These are phyloP conservation scores for Serinus canaria DNA, from an alignment of 2,113 vertebrate species.

Conservation along the genomic window DNA sequence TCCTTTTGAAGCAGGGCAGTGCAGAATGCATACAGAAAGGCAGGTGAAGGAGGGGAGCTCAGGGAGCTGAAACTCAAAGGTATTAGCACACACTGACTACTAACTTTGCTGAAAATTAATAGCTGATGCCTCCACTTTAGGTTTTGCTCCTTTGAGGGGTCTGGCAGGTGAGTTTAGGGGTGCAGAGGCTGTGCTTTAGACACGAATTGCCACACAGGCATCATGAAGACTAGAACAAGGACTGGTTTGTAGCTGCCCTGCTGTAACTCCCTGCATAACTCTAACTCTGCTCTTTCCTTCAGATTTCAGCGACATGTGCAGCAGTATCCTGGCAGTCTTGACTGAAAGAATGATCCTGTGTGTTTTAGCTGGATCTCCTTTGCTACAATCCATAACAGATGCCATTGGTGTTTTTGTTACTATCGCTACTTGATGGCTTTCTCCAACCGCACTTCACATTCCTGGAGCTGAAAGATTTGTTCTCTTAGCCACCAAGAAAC, in stretches of 20 bases:
- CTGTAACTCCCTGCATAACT: not conserved
- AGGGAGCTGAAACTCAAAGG: not conserved
- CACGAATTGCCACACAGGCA: not conserved
- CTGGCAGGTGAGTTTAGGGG: not conserved
- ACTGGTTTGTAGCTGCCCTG: not conserved
- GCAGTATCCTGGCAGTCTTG: not conserved
- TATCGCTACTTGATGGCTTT: conserved; percentile 36
- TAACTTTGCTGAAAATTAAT: not conserved
- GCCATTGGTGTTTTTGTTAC: conserved; percentile 51
- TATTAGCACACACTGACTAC: not conserved
- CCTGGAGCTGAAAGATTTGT: conserved; percentile 61
- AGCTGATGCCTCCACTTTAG: not conserved
- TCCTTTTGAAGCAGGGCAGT: not conserved
- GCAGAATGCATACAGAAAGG: not conserved
- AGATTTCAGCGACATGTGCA: not conserved
- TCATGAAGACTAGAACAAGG: not conserved
- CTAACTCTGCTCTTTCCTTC: not conserved
- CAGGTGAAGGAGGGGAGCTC: not conserved
- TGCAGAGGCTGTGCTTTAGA: not conserved
- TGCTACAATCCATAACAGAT: conserved; percentile 47
- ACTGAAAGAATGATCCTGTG: conserved; percentile 30
- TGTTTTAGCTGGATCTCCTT: conserved; percentile 45
- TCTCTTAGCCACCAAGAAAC: conserved; percentile 58
- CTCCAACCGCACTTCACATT: conserved; percentile 55
- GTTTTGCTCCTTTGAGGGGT: not conserved